phyloP scores from a whole-genome alignment of 2,113 vertebrate genomes.

The Ciconia maguari region DNA sequence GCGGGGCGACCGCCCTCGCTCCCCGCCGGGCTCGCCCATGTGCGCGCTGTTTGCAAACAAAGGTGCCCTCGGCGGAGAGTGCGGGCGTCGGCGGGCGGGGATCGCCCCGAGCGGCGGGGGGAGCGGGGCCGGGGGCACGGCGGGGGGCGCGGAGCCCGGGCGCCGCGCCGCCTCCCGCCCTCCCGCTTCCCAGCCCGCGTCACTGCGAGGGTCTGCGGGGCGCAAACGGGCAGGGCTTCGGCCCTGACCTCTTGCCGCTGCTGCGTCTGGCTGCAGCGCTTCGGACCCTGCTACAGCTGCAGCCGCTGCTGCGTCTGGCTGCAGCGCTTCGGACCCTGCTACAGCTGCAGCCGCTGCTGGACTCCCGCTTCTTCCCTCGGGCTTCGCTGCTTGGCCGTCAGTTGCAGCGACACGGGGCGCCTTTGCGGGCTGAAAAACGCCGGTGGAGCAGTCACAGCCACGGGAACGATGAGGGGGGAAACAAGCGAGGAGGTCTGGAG shows the following conservation, averaged over 20 bases:
- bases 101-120: neutral
- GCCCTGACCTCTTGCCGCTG: neutral
- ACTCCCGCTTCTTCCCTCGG: neutral
- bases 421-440: neutral
- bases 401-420: neutral
- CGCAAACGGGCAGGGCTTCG: neutral
- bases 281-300: neutral
- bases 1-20: neutral
- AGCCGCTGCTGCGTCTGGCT: too few species aligned
- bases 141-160: too few species aligned
- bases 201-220: neutral
- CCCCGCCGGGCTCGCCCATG: neutral
- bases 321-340: neutral
- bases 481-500: neutral
- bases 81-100: neutral
- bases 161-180: neutral
- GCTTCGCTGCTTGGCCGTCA: neutral
- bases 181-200: neutral
- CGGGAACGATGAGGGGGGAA: neutral
- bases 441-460: neutral
- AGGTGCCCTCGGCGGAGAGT: neutral
- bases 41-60: slow-evolving; percentile 54
- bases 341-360: neutral
- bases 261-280: neutral
- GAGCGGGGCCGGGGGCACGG: neutral